A percentile compares a stretch with the other conserved stretches of the same genome.
These are phyloP conservation scores for Alexandromys oeconomus DNA, from an alignment of 2,797 vertebrate species.

Conservation along the genomic window DNA sequence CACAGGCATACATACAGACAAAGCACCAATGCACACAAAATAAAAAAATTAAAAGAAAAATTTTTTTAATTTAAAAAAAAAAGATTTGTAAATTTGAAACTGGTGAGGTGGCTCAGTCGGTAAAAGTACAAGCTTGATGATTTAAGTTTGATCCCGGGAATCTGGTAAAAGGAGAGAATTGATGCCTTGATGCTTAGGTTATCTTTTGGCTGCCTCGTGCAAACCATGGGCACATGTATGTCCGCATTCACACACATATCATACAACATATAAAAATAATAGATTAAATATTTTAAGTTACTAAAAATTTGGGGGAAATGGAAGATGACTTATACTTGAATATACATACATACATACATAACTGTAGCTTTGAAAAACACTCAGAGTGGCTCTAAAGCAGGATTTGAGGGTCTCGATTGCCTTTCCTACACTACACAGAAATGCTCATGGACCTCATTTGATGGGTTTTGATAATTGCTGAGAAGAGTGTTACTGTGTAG, in stretches of 20 bases:
- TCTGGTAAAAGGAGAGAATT: background rate
- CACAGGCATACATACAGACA: background rate
- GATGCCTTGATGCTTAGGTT: background rate
- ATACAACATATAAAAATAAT: background rate
- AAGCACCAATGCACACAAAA: background rate
- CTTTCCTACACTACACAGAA: background rate
- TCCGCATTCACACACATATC: background rate
- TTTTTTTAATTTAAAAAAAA: background rate
- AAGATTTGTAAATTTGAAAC: background rate
- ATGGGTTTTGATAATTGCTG: conserved; percentile 26
- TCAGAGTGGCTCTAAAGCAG: conserved; percentile 7
- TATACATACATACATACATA: background rate
- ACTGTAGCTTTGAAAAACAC: conserved; percentile 46
- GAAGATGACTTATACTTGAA: background rate
- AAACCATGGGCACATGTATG: background rate
- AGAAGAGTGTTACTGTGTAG: conserved; percentile 31
- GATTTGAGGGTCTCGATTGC: background rate
- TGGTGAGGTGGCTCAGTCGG: background rate
- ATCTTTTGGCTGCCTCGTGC: background rate
- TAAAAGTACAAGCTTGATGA: background rate
- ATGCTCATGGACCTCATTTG: conserved; percentile 8
- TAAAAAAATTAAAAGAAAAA: no score
- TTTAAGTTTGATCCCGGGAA: background rate
- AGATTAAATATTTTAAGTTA: conserved; percentile 6
- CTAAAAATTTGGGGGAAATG: conserved; percentile 2